Percentiles rank a stretch among this genome's conserved stretches.
Conservation (phyloP, 2,797 vertebrate species). For the Onychomys leucogaster region DNA sequence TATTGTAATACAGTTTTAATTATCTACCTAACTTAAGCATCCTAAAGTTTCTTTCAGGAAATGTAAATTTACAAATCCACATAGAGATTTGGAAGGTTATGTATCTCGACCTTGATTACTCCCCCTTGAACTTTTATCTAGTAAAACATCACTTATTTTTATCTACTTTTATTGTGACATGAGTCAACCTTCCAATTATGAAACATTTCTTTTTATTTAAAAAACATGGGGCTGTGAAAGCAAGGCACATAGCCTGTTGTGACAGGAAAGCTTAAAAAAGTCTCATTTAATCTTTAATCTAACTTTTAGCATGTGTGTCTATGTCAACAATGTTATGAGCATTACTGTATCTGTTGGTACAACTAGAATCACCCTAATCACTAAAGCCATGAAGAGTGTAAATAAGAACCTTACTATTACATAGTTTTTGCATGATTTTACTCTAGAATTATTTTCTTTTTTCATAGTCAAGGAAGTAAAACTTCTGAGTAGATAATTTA, state of each 20-base stretch:
- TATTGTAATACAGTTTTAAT: background rate
- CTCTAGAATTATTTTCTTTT: background rate
- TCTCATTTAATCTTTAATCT: background rate
- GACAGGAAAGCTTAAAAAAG: background rate
- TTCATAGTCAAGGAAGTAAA: constrained; percentile 15
- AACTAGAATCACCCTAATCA: background rate
- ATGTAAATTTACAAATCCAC: background rate
- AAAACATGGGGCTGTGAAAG: background rate
- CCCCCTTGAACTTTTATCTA: constrained; percentile 15
- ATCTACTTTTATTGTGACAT: constrained; percentile 52
- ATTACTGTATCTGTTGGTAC: background rate
- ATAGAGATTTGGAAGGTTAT: background rate
- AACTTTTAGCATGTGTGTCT: background rate
- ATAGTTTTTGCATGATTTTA: constrained; percentile 3
- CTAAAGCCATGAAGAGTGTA: background rate
- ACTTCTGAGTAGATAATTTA: background rate
- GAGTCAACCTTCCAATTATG: constrained; percentile 1
- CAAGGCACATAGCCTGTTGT: background rate
- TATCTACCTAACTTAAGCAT: background rate
- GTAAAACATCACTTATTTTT: constrained; percentile 38
- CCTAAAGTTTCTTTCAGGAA: constrained; percentile 31
- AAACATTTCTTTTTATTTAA: constrained; percentile 7
- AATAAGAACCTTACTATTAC: background rate
- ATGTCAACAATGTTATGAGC: background rate
- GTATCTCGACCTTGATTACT: background rate